phyloP scores from a whole-genome alignment of 2,113 vertebrate genomes.

The Isurus oxyrinchus region DNA sequence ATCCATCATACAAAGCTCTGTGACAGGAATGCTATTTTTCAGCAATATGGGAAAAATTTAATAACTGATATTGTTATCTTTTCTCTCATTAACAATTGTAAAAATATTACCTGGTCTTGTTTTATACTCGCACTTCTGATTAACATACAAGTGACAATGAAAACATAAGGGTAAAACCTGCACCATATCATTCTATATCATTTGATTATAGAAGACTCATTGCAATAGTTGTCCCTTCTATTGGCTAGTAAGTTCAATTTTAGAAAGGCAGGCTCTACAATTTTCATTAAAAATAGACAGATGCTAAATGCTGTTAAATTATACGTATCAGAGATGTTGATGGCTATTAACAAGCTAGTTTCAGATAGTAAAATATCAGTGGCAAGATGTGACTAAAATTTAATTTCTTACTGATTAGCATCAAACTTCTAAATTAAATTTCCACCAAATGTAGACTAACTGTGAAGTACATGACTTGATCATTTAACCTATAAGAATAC shows the following conservation, averaged over 20 bases:
- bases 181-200: not conserved
- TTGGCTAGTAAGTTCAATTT: not conserved
- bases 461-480: not conserved
- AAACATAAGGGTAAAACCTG: not conserved
- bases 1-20: not conserved
- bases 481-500: not conserved
- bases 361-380: not conserved
- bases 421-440: not conserved
- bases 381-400: not conserved
- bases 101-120: not conserved
- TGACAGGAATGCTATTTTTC: not conserved
- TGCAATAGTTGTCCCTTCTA: not conserved
- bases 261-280: not conserved
- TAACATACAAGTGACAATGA: not conserved
- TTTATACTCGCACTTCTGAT: not conserved
- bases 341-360: not conserved
- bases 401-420: not conserved
- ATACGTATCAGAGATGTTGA: not conserved
- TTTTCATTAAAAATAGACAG: not conserved
- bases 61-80: not conserved
- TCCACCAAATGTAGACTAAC: not conserved
- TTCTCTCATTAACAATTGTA: not conserved
- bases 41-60: not conserved
- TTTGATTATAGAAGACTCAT: not conserved
- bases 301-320: not conserved